Evolutionary conservation across 1,140 invertebrate genomes (phyloP), one percentile per base, ranked within the genome.

Genomic region (Leptopilina clavipes): DNA sequence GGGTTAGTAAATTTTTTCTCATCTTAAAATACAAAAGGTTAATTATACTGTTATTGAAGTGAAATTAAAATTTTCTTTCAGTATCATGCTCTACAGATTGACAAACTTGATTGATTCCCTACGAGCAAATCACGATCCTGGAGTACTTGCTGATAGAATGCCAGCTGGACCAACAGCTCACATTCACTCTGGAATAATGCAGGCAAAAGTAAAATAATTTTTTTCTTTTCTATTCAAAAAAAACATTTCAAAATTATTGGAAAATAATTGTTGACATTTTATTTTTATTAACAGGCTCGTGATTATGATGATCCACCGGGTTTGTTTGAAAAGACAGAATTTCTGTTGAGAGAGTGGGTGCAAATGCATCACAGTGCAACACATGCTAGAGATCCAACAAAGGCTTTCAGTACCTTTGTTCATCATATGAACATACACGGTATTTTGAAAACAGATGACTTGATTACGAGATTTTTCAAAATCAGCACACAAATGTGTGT

Each of bases 401-500:
- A 98, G 85, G 96, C 98, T n/a, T 99, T 99, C 86, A 94, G 95
- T 44, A 90, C 96, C 71, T 98, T 99, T 90, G 97, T 99, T 0
- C 96, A 98, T 84, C 94, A 98, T 88, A 98, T 99, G 97, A 98
- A 98, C 85, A 93, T 96, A 75, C 97, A 98, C 81, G 98, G 98
- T 3, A 98, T 99, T 70, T 90, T 99, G 12, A 99, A 99, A 88
- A 98, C 97, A 0, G 99, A 99, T 85, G 98, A 99, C 87, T 92
- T 98, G 76, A 98, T 99, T 72, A 98, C 97, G 0, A 90, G 98
- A 77, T 99, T 99, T 91, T 99, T 99, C 92, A 94, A 98, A 31
- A 93, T 99, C 18, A 98, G 97, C 71, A 98, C 97, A 0, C 97
- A 99, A 87, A 95, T 99, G 92, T 99, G 98, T 88, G 96, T 99